phyloP scores from a whole-genome alignment of 1,140 invertebrate genomes.

The Antheraea mylitta region DNA sequence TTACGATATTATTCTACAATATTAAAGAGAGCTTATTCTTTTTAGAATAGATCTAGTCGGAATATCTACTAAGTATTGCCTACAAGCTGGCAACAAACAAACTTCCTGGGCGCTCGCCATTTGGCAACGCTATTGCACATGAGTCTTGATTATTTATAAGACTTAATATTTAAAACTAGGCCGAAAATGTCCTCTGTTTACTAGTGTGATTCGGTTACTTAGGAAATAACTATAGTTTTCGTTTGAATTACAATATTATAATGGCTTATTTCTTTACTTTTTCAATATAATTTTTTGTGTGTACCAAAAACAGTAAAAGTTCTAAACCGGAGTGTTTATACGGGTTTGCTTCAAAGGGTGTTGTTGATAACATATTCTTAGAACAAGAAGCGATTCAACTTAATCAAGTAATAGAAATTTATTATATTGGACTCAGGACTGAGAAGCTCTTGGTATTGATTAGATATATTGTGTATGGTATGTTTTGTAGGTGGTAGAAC shows the following conservation, averaged over 20 bases:
- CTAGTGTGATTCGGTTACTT: no score
- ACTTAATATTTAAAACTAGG: background rate
- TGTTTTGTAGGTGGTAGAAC: no score
- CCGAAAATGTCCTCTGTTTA: background rate
- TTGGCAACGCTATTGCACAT: background rate
- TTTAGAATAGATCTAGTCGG: background rate
- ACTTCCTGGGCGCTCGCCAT: background rate
- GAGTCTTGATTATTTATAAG: background rate
- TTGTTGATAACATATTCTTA: no score
- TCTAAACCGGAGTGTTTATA: no score
- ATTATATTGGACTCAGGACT: no score
- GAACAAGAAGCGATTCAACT: no score
- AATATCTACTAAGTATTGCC: background rate
- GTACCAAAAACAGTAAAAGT: no score
- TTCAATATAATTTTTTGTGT: no score
- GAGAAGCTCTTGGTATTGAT: no score
- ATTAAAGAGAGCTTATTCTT: slow-evolving; percentile 5
- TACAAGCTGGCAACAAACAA: background rate
- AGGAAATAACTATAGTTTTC: background rate
- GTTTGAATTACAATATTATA: background rate
- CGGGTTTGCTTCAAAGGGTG: no score
- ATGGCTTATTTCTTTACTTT: background rate
- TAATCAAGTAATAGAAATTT: no score
- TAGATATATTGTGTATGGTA: no score
- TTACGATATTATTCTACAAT: background rate